phyloP scores from a whole-genome alignment of 1,140 invertebrate species.

The Thalassaphorura encarpata region DNA sequence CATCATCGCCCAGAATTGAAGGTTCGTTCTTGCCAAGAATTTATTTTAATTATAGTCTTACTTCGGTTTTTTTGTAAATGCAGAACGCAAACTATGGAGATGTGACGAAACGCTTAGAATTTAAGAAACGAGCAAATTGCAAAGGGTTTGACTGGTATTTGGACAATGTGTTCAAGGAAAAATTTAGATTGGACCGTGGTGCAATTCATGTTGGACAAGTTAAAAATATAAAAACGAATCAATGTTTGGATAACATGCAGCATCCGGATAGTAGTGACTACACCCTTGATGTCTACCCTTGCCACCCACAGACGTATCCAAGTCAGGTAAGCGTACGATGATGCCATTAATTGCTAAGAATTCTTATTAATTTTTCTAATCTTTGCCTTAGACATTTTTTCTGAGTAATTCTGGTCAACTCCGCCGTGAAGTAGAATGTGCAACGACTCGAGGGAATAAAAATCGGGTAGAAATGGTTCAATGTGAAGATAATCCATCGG shows the following conservation, averaged over 20 bases:
- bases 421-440: conserved; percentile 65
- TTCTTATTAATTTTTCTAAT: background rate
- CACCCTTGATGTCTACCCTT: conserved; percentile 60
- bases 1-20: conserved; percentile 64
- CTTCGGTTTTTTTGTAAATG: conserved; percentile 3
- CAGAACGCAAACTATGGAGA: conserved; percentile 57
- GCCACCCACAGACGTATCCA: conserved; percentile 55
- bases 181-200: conserved; percentile 26
- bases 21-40: conserved; percentile 39
- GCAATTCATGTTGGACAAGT: conserved; percentile 26
- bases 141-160: conserved; percentile 68
- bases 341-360: background rate
- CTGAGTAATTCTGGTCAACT: conserved; percentile 59
- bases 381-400: conserved; percentile 52
- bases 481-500: conserved; percentile 17
- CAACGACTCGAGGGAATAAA: conserved; percentile 36
- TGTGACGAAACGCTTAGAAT: conserved; percentile 61
- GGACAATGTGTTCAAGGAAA: conserved; percentile 41
- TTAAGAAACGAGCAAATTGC: conserved; percentile 68
- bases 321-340: conserved; percentile 41
- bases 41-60: background rate
- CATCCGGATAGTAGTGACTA: conserved; percentile 57
- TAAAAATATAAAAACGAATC: conserved; percentile 39
- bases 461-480: conserved; percentile 23
- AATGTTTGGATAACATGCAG: conserved; percentile 73